Base-by-base conservation (phyloP, 2,797 vertebrate genomes). In the Dipus sagitta region DNA sequence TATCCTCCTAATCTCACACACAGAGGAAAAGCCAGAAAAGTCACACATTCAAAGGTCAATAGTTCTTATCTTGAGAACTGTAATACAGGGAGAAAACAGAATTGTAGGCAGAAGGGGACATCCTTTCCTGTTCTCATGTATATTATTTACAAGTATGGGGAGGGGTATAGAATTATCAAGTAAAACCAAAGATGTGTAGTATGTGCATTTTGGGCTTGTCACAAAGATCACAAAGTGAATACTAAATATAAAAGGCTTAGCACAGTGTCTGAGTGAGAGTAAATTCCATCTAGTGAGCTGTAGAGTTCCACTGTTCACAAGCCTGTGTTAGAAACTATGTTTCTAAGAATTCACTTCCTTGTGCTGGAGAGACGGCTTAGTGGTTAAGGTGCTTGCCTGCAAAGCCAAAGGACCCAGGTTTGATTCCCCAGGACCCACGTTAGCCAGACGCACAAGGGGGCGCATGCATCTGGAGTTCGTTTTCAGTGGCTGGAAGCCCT, bases 141-240 rank as follows among this genome's bases (percentile, higher is more conserved):
- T 92, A 3, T 81, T 77, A 64, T 47, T 47, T 47, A 24, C 52
- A 80, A 52, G 47, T 47, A 5, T 71, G 15, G 42, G 58, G 12
- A 7, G 6, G 26, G 52, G 72, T 86, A 68, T 42, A 10, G 13
- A 13, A 82, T 90, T 93, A 92, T 62, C 38, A 79, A 86, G 21
- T 81, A 65, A 85, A 91, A 75, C 26, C 71, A 70, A 65, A 68
- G 17, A 34, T 74, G 71, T 79, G 54, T 32, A n/a, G 30, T 80
- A 5, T 20, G 54, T 10, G 54, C 54, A 58, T 58, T 58, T 58
- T 13, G 15, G 54, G 54, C 14, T 17, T 58, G 54, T 86, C 68
- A 42, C 89, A 28, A 86, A 74, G 72, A 71, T 2, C 54, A 58
- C 34, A 54, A 91, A 93, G 60, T 91, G 28, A 86, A 32, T 82